phyloP scores from a whole-genome alignment of 2,888 invertebrate species.

The Platycheirus albimanus region DNA sequence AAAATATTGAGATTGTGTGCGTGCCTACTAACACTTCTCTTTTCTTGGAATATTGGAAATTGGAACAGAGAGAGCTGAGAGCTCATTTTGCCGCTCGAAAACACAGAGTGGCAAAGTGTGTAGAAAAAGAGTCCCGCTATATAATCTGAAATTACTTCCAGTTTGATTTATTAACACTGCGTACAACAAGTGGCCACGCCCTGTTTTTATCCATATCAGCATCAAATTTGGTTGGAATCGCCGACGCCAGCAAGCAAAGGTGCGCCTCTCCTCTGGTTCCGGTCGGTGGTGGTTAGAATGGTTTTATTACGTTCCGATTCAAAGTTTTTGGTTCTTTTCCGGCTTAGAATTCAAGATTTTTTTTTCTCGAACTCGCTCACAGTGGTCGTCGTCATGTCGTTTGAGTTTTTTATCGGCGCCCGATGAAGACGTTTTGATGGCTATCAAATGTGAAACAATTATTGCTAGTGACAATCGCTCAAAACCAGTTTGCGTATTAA shows the following conservation, averaged over 20 bases:
- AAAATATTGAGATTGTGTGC: conserved; percentile 9
- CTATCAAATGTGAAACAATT: conserved; percentile 67
- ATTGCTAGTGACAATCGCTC: conserved; percentile 75
- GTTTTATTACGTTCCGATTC: conserved; percentile 63
- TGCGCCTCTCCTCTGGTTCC: conserved; percentile 71
- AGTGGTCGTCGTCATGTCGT: conserved; percentile 63
- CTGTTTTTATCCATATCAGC: conserved; percentile 46
- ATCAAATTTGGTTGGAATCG: conserved; percentile 57
- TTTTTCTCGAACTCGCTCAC: conserved; percentile 46
- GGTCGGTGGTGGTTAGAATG: conserved; percentile 66
- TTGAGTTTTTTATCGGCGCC: conserved; percentile 63
- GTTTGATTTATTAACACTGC: conserved; percentile 42
- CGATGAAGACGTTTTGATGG: conserved; percentile 71
- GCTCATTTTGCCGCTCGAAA: background rate
- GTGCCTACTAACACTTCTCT: conserved; percentile 38
- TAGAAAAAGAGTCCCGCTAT: conserved; percentile 43
- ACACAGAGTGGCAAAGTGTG: conserved; percentile 8
- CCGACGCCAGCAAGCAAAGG: conserved; percentile 54
- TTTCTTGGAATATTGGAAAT: conserved; percentile 50
- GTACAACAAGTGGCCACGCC: conserved; percentile 71
- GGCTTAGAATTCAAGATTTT: conserved; percentile 43
- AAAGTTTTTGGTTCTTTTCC: conserved; percentile 65
- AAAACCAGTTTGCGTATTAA: conserved; percentile 76
- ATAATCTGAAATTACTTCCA: conserved; percentile 24
- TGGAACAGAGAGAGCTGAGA: conserved; percentile 39